Base-by-base conservation (phyloP, 1,140 invertebrate species). In the Leptinotarsa defecta region DNA sequence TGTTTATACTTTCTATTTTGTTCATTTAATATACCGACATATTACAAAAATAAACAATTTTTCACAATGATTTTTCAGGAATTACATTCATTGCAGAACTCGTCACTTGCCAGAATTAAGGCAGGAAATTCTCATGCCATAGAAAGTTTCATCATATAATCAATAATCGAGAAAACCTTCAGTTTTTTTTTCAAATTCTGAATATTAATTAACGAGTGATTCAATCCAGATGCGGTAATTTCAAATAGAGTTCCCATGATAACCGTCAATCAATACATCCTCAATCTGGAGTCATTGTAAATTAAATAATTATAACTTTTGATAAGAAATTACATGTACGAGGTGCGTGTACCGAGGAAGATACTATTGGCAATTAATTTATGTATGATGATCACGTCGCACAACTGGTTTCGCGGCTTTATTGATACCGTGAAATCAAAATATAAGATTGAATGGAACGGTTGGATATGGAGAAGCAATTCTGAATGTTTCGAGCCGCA, bases 231-330 rank as follows among this genome's bases (percentile, higher is more conserved):
- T 49, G 68, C 48, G 19, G 48, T 70, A 17, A 70, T 70, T 49
- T 49, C 43, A 52, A 70, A 70, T 15, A 70, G 4, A 17, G 48
- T 69, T 69, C 68, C 68, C 68, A 69, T 57, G 17, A 34, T 49
- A 62, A 27, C 70, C 19, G 17, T 72, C 70, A n/a, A 62, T 72
- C 70, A 72, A 72, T 62, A 63, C 24, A 61, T 72, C 70, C 70
- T 27, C 57, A 63, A 62, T 72, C 49, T 22, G 17, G 24, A 72
- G 52, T 72, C 24, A 72, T 63, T 72, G 70, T 72, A 72, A 72
- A 72, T 72, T 72, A 72, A 72, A 72, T 72, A 72, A 72, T 72
- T 61, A 62, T 27, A 19, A 72, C 52, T 72, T 69, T 70, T 62
- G 52, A 27, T 62, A 27, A 34, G 43, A 72, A 72, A 72, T 72